phyloP scores from a whole-genome alignment of 2,113 vertebrate genomes.

The Apus apus region DNA sequence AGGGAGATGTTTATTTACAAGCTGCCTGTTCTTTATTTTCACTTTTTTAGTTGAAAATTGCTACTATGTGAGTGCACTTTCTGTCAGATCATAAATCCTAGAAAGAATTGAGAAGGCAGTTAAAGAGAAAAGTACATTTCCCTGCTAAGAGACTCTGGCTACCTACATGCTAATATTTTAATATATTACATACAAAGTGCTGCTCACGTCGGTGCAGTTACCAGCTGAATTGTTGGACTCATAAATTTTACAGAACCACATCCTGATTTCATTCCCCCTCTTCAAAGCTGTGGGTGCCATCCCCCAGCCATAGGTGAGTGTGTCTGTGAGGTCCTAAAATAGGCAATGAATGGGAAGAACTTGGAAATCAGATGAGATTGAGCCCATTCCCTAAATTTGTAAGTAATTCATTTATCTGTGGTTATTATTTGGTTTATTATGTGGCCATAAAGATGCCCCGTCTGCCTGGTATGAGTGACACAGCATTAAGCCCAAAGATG shows the following conservation, averaged over 20 bases:
- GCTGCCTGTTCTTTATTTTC: not conserved
- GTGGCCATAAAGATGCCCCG: not conserved
- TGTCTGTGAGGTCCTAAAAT: not conserved
- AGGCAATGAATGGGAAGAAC: rapidly evolving
- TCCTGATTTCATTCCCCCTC: not conserved
- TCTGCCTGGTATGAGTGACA: not conserved
- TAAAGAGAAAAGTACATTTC: not conserved
- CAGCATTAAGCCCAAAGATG: not conserved
- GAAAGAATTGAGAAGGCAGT: not conserved
- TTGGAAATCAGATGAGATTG: not conserved
- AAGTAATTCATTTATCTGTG: not conserved
- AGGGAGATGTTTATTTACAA: not conserved
- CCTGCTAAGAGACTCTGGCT: not conserved
- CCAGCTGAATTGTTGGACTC: not conserved
- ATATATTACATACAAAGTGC: not conserved
- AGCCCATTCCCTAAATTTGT: not conserved
- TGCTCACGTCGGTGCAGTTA: not conserved
- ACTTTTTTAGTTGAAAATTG: not conserved
- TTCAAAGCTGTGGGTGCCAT: not conserved
- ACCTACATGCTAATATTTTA: not conserved
- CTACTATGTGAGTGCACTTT: not conserved
- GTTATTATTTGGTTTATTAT: no score
- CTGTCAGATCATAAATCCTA: not conserved
- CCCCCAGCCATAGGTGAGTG: rapidly evolving
- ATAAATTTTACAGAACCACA: not conserved